Evolutionary conservation across 2,888 invertebrate genomes (phyloP).

Genomic region (Pseudococcus viburni): DNA sequence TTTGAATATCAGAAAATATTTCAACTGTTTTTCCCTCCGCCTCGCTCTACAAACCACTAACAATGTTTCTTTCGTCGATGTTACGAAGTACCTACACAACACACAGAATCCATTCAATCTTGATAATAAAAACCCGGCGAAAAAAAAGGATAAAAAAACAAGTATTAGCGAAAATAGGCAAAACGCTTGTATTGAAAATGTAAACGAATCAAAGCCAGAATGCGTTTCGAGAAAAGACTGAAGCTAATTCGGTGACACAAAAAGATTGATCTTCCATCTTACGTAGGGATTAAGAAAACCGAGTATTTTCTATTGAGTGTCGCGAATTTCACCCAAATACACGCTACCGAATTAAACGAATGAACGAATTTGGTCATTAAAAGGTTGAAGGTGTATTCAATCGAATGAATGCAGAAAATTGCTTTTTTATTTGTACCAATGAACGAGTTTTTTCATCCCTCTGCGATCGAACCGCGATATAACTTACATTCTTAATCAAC

Average conservation of each 20-base stretch:
- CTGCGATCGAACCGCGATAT: neutral
- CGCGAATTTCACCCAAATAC: neutral
- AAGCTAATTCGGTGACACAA: conserved; percentile 38
- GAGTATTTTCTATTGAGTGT: neutral
- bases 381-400: conserved; percentile 3
- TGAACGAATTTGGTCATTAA: neutral
- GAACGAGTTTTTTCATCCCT: neutral
- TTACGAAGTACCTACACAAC: neutral
- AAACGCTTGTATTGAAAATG: conserved; percentile 28
- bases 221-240: neutral
- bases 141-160: conserved; percentile 2
- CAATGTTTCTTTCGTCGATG: too few relatives aligned
- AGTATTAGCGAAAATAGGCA: neutral
- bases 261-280: conserved; percentile 41
- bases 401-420: conserved; percentile 32
- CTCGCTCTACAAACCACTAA: too few relatives aligned
- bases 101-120: neutral
- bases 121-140: neutral
- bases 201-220: neutral
- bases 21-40: neutral
- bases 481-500: conserved; percentile 3
- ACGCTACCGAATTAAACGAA: neutral
- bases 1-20: conserved; percentile 9
- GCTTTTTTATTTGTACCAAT: conserved; percentile 5
- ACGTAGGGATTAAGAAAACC: neutral